Conservation (phyloP, 2,888 invertebrate species). For the Mesorhabditis sp. region DNA sequence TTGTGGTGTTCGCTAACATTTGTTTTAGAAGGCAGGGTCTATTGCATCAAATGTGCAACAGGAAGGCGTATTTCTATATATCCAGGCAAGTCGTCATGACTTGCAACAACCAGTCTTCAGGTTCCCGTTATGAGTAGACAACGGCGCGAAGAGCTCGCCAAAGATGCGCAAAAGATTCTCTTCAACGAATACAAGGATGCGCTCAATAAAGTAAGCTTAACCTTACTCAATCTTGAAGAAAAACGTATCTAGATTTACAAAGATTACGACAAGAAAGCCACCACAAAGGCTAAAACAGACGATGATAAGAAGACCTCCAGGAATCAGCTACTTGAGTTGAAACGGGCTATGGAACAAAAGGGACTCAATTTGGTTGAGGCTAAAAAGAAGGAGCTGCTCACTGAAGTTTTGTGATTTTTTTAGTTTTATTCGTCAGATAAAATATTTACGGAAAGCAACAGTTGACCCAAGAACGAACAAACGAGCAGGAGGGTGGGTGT, state of each 20-base stretch:
- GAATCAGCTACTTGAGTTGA: background rate
- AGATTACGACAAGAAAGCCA: constrained; percentile 1
- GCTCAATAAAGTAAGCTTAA: background rate
- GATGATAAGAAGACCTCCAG: background rate
- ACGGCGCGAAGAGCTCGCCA: background rate
- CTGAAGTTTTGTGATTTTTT: background rate
- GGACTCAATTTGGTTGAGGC: no score
- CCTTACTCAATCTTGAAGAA: background rate
- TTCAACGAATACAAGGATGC: constrained; percentile 1
- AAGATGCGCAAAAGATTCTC: background rate
- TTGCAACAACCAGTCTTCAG: background rate
- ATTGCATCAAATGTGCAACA: background rate
- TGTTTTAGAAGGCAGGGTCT: background rate
- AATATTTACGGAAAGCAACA: background rate
- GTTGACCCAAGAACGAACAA: background rate
- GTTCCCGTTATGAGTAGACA: background rate
- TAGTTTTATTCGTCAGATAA: constrained; percentile 1
- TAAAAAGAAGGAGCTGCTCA: background rate
- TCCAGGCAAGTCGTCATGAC: constrained; percentile 4
- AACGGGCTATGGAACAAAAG: no score
- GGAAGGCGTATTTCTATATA: background rate
- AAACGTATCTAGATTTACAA: background rate
- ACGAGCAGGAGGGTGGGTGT: no score
- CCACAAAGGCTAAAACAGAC: background rate
- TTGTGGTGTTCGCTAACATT: background rate